phyloP scores from a whole-genome alignment of 2,113 vertebrate genomes.

The Echinops telfairi region DNA sequence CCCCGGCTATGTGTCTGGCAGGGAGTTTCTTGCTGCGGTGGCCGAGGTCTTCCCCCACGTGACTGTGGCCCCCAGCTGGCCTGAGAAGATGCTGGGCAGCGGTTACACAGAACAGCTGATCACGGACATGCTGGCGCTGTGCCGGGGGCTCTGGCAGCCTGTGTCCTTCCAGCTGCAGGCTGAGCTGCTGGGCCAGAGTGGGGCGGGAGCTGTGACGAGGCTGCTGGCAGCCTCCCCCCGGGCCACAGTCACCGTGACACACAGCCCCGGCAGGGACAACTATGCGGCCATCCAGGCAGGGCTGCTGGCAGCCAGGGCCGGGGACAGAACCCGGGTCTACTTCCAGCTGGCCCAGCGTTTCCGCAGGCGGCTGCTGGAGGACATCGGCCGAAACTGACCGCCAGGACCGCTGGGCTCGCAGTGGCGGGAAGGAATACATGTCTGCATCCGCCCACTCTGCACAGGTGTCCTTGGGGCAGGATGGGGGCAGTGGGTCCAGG shows the following conservation, averaged over 20 bases:
- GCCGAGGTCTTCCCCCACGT: constrained; percentile 86
- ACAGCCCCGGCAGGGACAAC: not conserved
- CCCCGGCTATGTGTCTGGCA: constrained; percentile 81
- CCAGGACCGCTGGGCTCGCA: accelerated
- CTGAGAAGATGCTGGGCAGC: constrained; percentile 71
- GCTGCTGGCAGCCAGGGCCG: constrained; percentile 63
- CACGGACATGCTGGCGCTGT: constrained; percentile 85
- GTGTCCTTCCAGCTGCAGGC: constrained; percentile 87
- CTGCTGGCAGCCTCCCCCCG: constrained; percentile 64
- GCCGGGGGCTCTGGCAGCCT: constrained; percentile 84
- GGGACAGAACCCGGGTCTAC: constrained; percentile 79
- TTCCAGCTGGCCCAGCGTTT: constrained; percentile 81
- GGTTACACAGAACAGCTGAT: constrained; percentile 84
- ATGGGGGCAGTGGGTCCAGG: not conserved
- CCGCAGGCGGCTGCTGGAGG: constrained; percentile 36
- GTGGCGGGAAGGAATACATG: constrained; percentile 51
- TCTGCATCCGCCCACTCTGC: not conserved
- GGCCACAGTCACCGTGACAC: constrained; percentile 84
- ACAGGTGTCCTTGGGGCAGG: not conserved
- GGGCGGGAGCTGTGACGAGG: constrained; percentile 25
- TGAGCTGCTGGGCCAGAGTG: constrained; percentile 35
- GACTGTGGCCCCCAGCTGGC: constrained; percentile 87
- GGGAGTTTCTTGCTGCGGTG: constrained; percentile 84
- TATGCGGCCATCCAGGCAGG: constrained; percentile 42
- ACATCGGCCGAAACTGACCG: constrained; percentile 6